Base-by-base conservation (phyloP, 2,888 invertebrate species). In the Plagodis pulveraria region DNA sequence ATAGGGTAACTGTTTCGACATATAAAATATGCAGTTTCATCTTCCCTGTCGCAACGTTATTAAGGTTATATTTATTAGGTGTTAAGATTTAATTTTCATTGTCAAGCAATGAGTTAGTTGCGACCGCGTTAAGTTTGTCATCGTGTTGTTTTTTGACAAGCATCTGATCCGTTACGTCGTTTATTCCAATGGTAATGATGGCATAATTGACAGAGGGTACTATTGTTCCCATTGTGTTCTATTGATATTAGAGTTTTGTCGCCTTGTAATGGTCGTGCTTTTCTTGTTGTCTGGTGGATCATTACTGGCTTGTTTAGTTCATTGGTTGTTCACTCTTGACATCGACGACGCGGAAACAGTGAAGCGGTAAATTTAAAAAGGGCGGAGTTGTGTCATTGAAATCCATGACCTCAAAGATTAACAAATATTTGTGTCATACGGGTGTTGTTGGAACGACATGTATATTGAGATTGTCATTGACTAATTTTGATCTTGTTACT, bases 171-270 rank as follows among this genome's bases (percentile, higher is more conserved):
- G 86, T 87, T 89, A 86, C 84, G 83, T 84, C 84, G 86, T 90
- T 89, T 88, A 89, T 90, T 85, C 87, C 78, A 86, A 91, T 90
- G 88, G 86, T 91, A 92, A 92, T 91, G 89, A 91, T 88, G 87
- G 89, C 83, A 91, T 91, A 92, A 91, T 91, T 91, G 92, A 91
- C 91, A 91, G 87, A 86, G 86, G 83, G 82, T 86, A 88, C 90
- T 89, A 91, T 91, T 92, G 91, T 92, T 88, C 84, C 89, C 79
- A 89, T 90, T 88, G 90, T 91, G 79, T 87, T 84, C 81, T 88
- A 86, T 89, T 87, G 86, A 87, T 91, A 90, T 91, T 88, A 87
- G 77, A 81, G 85, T 87, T 91, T 91, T 89, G 90, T 92, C 92
- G 89, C 90, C 88, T 90, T 90, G 91, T 91, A 87, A 89, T 86